Conservation (phyloP, 2,113 vertebrate species). For the Procavia capensis region DNA sequence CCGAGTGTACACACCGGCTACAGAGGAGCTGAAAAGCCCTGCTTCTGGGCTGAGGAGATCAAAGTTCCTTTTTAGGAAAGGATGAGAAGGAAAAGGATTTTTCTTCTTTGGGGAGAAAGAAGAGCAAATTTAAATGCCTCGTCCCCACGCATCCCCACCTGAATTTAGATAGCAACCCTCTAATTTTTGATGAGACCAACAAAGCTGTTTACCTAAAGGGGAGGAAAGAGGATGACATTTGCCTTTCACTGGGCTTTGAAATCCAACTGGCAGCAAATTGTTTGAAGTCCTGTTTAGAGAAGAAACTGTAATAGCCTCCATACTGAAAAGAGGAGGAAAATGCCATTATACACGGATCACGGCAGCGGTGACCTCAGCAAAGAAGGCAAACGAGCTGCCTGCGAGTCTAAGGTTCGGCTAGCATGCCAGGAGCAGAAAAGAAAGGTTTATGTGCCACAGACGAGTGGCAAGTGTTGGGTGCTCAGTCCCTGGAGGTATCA, state of each 20-base stretch:
- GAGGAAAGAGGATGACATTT: slow-evolving; percentile 76
- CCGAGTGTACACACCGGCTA: not conserved
- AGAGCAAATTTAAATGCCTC: slow-evolving; percentile 78
- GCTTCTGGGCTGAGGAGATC: slow-evolving; percentile 71
- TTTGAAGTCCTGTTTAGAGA: slow-evolving; percentile 80
- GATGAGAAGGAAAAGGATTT: slow-evolving; percentile 68
- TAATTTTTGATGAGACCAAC: slow-evolving; percentile 81
- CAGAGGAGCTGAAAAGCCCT: slow-evolving; percentile 55
- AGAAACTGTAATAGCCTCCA: slow-evolving; percentile 75
- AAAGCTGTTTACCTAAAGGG: slow-evolving; percentile 84
- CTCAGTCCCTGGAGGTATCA: slow-evolving; percentile 30
- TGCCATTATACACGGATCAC: slow-evolving; percentile 57
- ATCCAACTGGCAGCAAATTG: slow-evolving; percentile 82
- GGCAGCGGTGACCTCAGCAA: slow-evolving; percentile 48
- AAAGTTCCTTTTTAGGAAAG: slow-evolving; percentile 80
- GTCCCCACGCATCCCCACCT: slow-evolving; percentile 66
- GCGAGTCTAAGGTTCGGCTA: not conserved
- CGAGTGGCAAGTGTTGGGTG: not conserved
- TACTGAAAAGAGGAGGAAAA: slow-evolving; percentile 70
- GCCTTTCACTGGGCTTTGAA: slow-evolving; percentile 82
- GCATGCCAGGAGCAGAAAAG: not conserved
- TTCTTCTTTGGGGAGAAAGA: slow-evolving; percentile 65
- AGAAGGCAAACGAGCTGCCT: slow-evolving; percentile 52
- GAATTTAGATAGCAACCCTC: slow-evolving; percentile 71
- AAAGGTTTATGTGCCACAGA: not conserved